A percentile compares a stretch with the other conserved stretches of the same genome.
phyloP scores from a whole-genome alignment of 2,888 invertebrate genomes.

The Caenorhabditis virilis region DNA sequence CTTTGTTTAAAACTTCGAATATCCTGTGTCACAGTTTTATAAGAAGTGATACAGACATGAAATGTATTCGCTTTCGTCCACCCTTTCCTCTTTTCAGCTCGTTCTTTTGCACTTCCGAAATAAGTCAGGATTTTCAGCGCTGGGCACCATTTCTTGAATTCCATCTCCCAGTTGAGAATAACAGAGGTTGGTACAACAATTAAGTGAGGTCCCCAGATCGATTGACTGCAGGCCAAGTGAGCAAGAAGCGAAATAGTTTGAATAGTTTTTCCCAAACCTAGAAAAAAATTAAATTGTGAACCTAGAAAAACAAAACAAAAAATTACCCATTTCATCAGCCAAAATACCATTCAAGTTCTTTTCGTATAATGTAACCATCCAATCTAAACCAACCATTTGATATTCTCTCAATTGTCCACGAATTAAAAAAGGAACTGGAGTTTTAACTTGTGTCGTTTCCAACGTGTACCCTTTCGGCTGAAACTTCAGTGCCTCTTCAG shows the following conservation, averaged over 20 bases:
- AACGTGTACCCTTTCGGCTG: conserved; percentile 97
- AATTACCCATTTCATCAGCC: conserved; percentile 68
- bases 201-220: conserved; percentile 96
- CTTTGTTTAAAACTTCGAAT: conserved; percentile 89
- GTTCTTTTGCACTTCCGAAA: conserved; percentile 93
- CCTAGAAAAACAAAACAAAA: too few species aligned
- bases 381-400: conserved; percentile 94
- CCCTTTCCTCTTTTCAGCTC: conserved; percentile 75
- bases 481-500: conserved; percentile 87
- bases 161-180: conserved; percentile 99
- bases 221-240: conserved; percentile 87
- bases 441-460: conserved; percentile 89
- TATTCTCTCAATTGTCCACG: conserved; percentile 90
- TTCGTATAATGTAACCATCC: conserved; percentile 94
- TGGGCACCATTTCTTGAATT: conserved; percentile 99
- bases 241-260: conserved; percentile 89
- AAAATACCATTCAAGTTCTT: conserved; percentile 92
- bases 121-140: conserved; percentile 98
- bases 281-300: too few species aligned
- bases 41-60: conserved; percentile 75
- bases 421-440: conserved; percentile 88
- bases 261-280: conserved; percentile 70
- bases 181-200: conserved; percentile 99
- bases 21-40: conserved; percentile 88
- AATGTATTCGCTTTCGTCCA: conserved; percentile 99